A percentile compares a stretch with the other conserved stretches of the same genome.
Evolutionary conservation across 2,888 invertebrate genomes (phyloP).

Genomic region (Matsumyia berberina): DNA sequence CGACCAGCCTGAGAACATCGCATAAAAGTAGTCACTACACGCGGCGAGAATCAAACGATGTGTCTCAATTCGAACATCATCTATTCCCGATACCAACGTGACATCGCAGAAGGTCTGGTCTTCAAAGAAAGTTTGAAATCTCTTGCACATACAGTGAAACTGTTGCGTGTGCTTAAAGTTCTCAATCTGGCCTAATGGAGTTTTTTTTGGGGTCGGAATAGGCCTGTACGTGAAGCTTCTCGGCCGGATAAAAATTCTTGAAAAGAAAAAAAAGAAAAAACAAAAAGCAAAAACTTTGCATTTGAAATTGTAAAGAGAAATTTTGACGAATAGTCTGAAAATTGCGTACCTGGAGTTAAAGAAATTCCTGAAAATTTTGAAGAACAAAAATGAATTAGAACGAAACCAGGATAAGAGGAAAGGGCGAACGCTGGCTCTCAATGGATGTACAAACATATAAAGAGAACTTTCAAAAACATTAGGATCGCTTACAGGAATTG

Average conservation of each 20-base stretch:
- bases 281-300: too few relatives aligned
- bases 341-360: too few relatives aligned
- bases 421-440: too few relatives aligned
- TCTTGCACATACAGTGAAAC: not conserved
- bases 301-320: too few relatives aligned
- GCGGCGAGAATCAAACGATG: constrained; percentile 19
- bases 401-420: too few relatives aligned
- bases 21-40: constrained; percentile 18
- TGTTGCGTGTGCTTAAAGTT: not conserved
- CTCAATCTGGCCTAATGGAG: not conserved
- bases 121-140: not conserved
- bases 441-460: too few relatives aligned
- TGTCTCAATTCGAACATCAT: not conserved
- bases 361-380: too few relatives aligned
- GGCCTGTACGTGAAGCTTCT: not conserved
- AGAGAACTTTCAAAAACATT: too few relatives aligned
- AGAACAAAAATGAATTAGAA: too few relatives aligned
- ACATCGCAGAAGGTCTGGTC: constrained; percentile 2
- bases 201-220: not conserved
- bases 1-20: constrained; percentile 1
- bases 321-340: too few relatives aligned
- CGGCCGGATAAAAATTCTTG: not conserved
- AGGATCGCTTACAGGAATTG: too few relatives aligned
- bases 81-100: not conserved
- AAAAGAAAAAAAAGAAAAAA: not conserved